These are phyloP conservation scores for Stomatorhinus walkeri DNA, from an alignment of 2,797 vertebrate genomes.

Conservation along the genomic window DNA sequence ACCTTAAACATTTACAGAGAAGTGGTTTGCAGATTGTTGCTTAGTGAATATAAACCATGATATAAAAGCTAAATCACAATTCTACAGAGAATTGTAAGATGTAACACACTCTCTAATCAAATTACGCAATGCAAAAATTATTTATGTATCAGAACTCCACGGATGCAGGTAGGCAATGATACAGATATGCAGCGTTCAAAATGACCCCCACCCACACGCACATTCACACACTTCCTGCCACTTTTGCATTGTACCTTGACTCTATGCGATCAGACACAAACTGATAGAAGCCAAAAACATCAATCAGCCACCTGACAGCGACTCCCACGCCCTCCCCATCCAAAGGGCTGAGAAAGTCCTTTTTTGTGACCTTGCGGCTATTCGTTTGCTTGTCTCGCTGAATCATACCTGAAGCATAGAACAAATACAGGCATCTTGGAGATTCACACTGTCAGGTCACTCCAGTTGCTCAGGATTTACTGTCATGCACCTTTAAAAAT, in stretches of 20 bases:
- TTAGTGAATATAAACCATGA: not conserved
- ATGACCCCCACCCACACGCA: not conserved
- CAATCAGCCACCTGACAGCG: constrained; percentile 11
- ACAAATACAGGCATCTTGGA: not conserved
- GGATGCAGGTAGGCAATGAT: not conserved
- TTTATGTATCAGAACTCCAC: not conserved
- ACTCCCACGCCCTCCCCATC: not conserved
- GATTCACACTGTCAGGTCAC: not conserved
- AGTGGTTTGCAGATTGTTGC: not conserved
- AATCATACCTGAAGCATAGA: constrained; percentile 7
- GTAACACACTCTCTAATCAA: not conserved
- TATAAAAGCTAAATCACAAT: not conserved
- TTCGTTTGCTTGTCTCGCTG: not conserved
- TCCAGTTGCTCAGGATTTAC: not conserved
- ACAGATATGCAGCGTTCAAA: not conserved
- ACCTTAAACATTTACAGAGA: not conserved
- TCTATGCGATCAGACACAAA: constrained; percentile 8
- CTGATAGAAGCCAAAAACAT: constrained; percentile 16
- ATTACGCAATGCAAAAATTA: not conserved
- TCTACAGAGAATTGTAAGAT: not conserved
- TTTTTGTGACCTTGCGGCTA: constrained; percentile 8
- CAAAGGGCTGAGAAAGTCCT: not conserved
- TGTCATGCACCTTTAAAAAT: constrained; percentile 8
- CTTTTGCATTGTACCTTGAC: not conserved
- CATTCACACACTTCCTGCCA: not conserved